These are phyloP conservation scores for Globodera ellingtonae DNA, from an alignment of 1,140 invertebrate species.

Conservation along the genomic window DNA sequence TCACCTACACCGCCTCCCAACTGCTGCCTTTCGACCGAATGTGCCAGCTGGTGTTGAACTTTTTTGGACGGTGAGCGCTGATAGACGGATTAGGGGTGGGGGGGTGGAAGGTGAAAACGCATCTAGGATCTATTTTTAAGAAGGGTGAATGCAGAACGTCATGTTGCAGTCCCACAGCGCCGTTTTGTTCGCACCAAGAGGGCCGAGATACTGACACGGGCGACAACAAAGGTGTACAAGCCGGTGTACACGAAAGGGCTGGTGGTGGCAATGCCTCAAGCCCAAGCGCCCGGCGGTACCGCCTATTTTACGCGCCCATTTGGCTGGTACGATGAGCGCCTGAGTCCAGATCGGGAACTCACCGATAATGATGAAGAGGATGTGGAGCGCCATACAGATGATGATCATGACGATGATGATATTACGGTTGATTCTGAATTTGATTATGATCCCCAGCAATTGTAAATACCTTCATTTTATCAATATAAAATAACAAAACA, in stretches of 20 bases:
- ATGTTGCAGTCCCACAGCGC: not conserved
- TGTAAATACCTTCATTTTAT: too few relatives aligned
- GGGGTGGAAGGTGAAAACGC: not conserved
- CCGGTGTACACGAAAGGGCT: too few relatives aligned
- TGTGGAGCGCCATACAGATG: too few relatives aligned
- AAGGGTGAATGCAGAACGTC: not conserved
- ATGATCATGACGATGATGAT: too few relatives aligned
- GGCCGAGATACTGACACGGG: not conserved
- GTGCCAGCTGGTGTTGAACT: not conserved
- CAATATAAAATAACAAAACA: too few relatives aligned
- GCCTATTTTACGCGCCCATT: not conserved
- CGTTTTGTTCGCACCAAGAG: not conserved
- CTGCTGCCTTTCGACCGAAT: not conserved
- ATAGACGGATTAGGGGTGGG: too few relatives aligned
- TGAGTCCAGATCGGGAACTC: not conserved
- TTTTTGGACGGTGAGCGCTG: not conserved
- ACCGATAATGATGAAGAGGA: too few relatives aligned
- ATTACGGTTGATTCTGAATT: too few relatives aligned
- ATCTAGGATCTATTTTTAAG: not conserved
- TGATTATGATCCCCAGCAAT: not conserved
- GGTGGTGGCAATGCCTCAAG: too few relatives aligned
- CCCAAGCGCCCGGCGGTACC: not conserved
- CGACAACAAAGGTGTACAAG: not conserved
- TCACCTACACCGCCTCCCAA: constrained; percentile 5
- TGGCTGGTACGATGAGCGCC: not conserved